Evolutionary conservation across 2,113 vertebrate genomes (phyloP).

Genomic region (Trematomus loennbergii): DNA sequence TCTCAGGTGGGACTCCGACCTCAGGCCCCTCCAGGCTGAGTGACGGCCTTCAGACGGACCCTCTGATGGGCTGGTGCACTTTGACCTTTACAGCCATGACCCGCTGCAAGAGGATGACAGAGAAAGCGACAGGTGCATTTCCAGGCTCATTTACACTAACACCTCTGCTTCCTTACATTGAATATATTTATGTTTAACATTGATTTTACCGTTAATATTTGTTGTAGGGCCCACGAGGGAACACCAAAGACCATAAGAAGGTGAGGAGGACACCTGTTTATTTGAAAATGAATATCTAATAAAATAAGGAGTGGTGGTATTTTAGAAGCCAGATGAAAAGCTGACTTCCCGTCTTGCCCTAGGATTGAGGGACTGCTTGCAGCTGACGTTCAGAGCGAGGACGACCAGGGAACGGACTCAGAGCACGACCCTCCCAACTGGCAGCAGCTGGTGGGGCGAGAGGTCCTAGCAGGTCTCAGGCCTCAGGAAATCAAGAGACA

Average conservation of each 20-base stretch:
- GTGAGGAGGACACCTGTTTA: slow-evolving; percentile 38
- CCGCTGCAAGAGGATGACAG: slow-evolving; percentile 93
- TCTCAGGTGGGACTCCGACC: slow-evolving; percentile 45
- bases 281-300: neutral
- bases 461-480: slow-evolving; percentile 90
- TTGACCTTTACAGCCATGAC: slow-evolving; percentile 88
- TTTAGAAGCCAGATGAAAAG: neutral
- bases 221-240: slow-evolving; percentile 73
- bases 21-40: slow-evolving; percentile 82
- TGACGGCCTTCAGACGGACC: slow-evolving; percentile 84
- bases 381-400: slow-evolving; percentile 93
- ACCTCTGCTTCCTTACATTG: neutral
- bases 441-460: slow-evolving; percentile 95
- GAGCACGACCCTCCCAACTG: slow-evolving; percentile 96
- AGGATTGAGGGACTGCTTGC: slow-evolving; percentile 89
- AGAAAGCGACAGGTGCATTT: slow-evolving; percentile 90
- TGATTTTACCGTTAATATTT: neutral
- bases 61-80: slow-evolving; percentile 85
- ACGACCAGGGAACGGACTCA: slow-evolving; percentile 91
- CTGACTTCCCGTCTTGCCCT: neutral
- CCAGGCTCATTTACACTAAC: neutral
- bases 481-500: slow-evolving; percentile 97
- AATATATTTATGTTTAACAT: neutral
- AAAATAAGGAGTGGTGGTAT: neutral
- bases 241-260: slow-evolving; percentile 77